Conservation (phyloP, 1,140 invertebrate genomes). For the Drepana arcuata region DNA sequence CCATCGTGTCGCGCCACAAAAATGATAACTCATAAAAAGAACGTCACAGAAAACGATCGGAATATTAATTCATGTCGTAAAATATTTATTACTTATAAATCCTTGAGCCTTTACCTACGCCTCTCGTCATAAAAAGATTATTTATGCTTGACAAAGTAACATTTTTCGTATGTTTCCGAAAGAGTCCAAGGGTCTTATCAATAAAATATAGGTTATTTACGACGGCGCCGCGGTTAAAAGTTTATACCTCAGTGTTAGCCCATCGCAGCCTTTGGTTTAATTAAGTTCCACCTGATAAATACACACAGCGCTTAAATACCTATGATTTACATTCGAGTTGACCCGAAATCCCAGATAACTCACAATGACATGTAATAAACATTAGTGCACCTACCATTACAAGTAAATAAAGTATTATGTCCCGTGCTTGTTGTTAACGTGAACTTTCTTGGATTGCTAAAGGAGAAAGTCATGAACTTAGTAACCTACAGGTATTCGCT, state of each 20-base stretch:
- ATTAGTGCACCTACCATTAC: too few relatives aligned
- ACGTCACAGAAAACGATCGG: constrained; percentile 69
- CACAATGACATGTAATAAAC: too few relatives aligned
- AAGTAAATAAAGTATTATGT: too few relatives aligned
- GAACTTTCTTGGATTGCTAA: too few relatives aligned
- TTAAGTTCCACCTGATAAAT: constrained; percentile 19
- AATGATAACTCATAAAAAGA: constrained; percentile 70
- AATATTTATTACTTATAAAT: constrained; percentile 72
- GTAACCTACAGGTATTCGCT: too few relatives aligned
- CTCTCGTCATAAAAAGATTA: constrained; percentile 71
- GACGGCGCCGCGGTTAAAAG: constrained; percentile 35
- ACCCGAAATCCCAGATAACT: constrained; percentile 21
- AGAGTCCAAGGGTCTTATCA: constrained; percentile 53
- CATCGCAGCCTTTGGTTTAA: constrained; percentile 12
- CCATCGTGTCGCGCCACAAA: constrained; percentile 51
- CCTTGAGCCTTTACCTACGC: constrained; percentile 70
- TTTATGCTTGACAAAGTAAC: constrained; percentile 67
- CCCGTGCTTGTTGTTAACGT: too few relatives aligned
- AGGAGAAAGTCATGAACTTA: too few relatives aligned
- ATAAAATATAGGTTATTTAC: constrained; percentile 64
- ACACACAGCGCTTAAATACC: constrained; percentile 10
- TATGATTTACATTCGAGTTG: constrained; percentile 18
- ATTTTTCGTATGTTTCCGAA: constrained; percentile 66
- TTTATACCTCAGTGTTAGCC: constrained; percentile 13
- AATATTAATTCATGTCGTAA: constrained; percentile 72